Percentiles rank a stretch among this genome's conserved stretches.
These are phyloP conservation scores for Conus canariensis DNA, from an alignment of 2,888 invertebrate species.

Conservation along the genomic window DNA sequence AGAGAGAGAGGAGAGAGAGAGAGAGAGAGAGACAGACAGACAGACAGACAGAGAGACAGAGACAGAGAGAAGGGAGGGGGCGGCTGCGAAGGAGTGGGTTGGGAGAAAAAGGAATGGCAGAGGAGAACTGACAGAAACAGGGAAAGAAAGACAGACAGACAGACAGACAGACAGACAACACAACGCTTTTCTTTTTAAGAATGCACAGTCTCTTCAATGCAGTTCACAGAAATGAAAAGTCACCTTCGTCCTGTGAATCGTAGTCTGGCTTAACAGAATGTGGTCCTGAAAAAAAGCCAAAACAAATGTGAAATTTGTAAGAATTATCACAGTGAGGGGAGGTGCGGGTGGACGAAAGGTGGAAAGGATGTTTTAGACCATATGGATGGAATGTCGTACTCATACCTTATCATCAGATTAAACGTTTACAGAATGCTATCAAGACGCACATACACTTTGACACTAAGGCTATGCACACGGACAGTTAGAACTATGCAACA, in stretches of 20 bases:
- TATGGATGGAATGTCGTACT: too few species aligned
- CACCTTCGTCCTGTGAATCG: background rate
- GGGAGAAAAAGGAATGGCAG: background rate
- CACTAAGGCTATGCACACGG: too few species aligned
- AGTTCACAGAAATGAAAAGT: background rate
- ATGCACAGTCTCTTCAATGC: too few species aligned
- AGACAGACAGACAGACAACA: conserved; percentile 10
- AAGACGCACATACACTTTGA: too few species aligned
- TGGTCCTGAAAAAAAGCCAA: background rate
- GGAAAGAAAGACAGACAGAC: conserved; percentile 23
- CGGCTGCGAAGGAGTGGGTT: background rate
- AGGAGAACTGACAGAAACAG: conserved; percentile 1
- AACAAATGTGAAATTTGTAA: too few species aligned
- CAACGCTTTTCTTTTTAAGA: too few species aligned
- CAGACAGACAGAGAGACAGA: conserved; percentile 1
- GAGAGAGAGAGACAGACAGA: conserved; percentile 15
- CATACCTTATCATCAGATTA: too few species aligned
- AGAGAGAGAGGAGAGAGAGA: too few species aligned
- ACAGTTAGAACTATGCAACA: background rate
- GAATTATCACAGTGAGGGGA: too few species aligned
- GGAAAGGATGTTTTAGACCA: too few species aligned
- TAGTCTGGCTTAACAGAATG: background rate
- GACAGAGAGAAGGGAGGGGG: background rate
- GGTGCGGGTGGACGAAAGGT: too few species aligned
- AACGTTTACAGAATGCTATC: too few species aligned